Base-by-base conservation (phyloP, 2,797 vertebrate species). In the Tolypeutes matacus region DNA sequence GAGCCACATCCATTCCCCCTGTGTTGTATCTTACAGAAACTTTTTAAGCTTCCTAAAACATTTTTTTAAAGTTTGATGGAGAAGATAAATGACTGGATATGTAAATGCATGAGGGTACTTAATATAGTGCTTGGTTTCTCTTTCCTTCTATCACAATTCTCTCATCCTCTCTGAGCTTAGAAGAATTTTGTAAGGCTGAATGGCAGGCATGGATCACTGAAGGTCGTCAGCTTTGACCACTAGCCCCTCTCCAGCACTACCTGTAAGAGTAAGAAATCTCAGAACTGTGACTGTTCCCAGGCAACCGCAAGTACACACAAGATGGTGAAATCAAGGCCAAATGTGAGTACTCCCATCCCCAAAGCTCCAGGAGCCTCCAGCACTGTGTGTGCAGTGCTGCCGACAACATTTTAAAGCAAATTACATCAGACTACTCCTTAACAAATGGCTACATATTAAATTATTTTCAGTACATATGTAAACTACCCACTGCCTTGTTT, bases 381-480 rank as follows among this genome's bases (percentile, higher is more conserved):
- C 2, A 70, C 0, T 65, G 4, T 46, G 1, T 70, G 17, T 56
- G 53, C 46, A 46, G 46, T 56, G 46, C 46, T 2, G 4, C 84
- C 62, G 64, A 72, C 73, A 94, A 21, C 39, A 76, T 89, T 75
- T 64, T 29, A 73, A 80, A 91, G 10, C 56, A 81, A 86, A 81
- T 51, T 51, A 67, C 13, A 31, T 46, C 15, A 14, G 23, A 62
- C 69, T 77, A 4, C 34, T 76, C 34, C 58, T 76, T 56, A 67
- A 51, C 9, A 65, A 70, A 42, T 14, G n/a, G 21, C 14, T 13
- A n/a, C 36, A 31, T 51, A 34, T 86, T 78, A 49, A 49, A 53
- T 84, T 49, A 91, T 91, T 76, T 70, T 3, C 8, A 34, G 11
- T 76, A 56, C 51, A n/a, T 75, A 42, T 72, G 39, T 67, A 85